These are phyloP conservation scores for Taurulus bubalis DNA, from an alignment of 2,113 vertebrate species.

Conservation along the genomic window DNA sequence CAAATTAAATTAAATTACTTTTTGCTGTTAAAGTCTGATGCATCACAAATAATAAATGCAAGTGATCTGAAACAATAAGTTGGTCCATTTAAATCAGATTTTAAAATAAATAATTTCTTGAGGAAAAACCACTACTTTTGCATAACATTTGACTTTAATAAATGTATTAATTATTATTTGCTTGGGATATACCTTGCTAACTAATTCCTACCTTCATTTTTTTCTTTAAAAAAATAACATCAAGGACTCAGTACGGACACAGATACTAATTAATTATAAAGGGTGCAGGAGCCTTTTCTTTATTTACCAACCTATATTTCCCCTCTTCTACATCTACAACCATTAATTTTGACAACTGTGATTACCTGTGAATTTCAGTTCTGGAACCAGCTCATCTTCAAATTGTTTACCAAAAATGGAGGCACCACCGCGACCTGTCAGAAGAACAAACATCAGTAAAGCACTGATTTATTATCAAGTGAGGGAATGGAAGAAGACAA, in stretches of 20 bases:
- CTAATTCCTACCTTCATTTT: neutral
- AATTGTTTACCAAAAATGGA: conserved; percentile 98
- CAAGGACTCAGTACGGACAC: neutral
- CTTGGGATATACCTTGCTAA: neutral
- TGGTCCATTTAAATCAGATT: neutral
- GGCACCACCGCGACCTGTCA: conserved; percentile 92
- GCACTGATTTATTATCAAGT: neutral
- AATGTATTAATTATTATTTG: neutral
- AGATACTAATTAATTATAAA: neutral
- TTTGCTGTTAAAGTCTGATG: neutral
- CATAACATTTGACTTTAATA: neutral
- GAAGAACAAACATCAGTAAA: conserved; percentile 17
- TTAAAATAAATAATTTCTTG: neutral
- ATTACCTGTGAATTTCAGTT: conserved; percentile 95
- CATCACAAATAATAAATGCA: too few species aligned
- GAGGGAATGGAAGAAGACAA: neutral
- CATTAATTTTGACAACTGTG: neutral
- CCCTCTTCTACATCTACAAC: neutral
- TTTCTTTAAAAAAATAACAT: neutral
- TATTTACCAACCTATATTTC: neutral
- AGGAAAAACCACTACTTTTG: neutral
- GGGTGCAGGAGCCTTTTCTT: neutral
- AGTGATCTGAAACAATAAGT: neutral
- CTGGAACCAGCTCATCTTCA: conserved; percentile 92
- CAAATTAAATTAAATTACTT: neutral